Evolutionary conservation across 2,797 vertebrate genomes (phyloP).

Genomic region (Xenentodon cancila): DNA sequence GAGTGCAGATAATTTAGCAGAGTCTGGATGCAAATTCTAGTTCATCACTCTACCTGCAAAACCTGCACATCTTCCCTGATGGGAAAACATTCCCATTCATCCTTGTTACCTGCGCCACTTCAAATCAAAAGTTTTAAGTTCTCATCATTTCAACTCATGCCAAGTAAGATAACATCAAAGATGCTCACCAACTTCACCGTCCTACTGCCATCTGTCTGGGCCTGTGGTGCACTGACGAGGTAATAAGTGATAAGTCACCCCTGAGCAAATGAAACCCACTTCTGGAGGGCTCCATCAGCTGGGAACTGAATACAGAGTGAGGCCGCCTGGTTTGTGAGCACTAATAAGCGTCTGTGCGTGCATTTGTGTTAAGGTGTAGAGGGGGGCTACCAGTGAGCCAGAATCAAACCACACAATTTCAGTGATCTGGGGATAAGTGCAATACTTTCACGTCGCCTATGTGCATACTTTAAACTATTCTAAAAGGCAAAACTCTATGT

Average conservation of each 20-base stretch:
- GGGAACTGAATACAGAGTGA: slow-evolving; percentile 7
- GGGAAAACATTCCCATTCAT: slow-evolving; percentile 11
- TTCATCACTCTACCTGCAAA: slow-evolving; percentile 2
- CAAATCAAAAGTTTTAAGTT: slow-evolving; percentile 60
- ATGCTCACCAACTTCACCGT: slow-evolving; percentile 25
- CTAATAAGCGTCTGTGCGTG: neutral
- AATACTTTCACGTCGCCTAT: no score
- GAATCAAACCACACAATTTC: slow-evolving; percentile 12
- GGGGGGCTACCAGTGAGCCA: slow-evolving; percentile 1
- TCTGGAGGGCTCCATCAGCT: slow-evolving; percentile 35
- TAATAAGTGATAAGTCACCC: slow-evolving; percentile 25
- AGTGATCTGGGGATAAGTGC: no score
- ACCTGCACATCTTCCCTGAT: slow-evolving; percentile 1
- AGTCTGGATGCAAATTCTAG: slow-evolving; percentile 4
- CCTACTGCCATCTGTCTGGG: slow-evolving; percentile 60
- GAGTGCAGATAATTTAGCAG: no score
- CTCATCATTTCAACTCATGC: slow-evolving; percentile 61
- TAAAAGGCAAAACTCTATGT: no score
- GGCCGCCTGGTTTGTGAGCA: neutral
- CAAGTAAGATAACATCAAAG: slow-evolving; percentile 68
- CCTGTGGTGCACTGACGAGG: slow-evolving; percentile 38
- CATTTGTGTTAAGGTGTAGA: slow-evolving; percentile 2
- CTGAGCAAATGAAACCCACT: slow-evolving; percentile 8
- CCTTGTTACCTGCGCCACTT: slow-evolving; percentile 37
- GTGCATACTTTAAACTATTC: no score